Conservation (phyloP, 2,888 invertebrate species). For the Bellardia bayeri region DNA sequence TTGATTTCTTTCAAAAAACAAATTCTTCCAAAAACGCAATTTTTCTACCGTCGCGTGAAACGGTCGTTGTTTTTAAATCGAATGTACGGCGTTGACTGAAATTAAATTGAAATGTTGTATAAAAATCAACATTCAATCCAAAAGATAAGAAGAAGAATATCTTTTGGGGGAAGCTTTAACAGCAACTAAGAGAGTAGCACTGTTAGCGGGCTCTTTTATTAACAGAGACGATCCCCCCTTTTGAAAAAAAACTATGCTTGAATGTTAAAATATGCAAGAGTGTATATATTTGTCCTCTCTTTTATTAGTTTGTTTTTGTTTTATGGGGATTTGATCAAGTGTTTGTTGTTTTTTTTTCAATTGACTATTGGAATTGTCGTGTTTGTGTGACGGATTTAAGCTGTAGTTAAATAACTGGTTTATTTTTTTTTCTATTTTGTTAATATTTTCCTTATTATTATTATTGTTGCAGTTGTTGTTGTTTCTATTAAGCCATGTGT, state of each 20-base stretch:
- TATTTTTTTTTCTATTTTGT: constrained; percentile 17
- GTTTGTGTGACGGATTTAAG: constrained; percentile 19
- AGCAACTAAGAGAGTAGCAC: constrained; percentile 38
- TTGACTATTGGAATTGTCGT: constrained; percentile 13
- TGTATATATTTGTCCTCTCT: neutral
- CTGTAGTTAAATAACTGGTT: constrained; percentile 67
- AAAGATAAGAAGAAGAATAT: constrained; percentile 46
- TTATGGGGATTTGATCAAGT: constrained; percentile 53
- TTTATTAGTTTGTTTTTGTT: neutral
- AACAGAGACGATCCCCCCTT: constrained; percentile 68
- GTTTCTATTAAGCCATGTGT: constrained; percentile 41
- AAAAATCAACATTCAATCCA: constrained; percentile 49
- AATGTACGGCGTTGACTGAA: constrained; percentile 76
- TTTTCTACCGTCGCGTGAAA: constrained; percentile 76
- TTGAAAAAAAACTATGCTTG: neutral
- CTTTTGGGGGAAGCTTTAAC: constrained; percentile 36
- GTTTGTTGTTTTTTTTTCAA: constrained; percentile 23
- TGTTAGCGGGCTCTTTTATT: constrained; percentile 17
- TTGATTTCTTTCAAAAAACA: constrained; percentile 59
- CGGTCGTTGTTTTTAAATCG: constrained; percentile 77
- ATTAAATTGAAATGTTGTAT: constrained; percentile 23
- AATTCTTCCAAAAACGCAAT: constrained; percentile 62
- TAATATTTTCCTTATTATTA: constrained; percentile 23
- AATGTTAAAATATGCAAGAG: neutral
- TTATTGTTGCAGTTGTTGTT: constrained; percentile 11